Percentiles rank a stretch among this genome's conserved stretches.
phyloP scores from a whole-genome alignment of 2,113 vertebrate species.

The Myrmecobius fasciatus region DNA sequence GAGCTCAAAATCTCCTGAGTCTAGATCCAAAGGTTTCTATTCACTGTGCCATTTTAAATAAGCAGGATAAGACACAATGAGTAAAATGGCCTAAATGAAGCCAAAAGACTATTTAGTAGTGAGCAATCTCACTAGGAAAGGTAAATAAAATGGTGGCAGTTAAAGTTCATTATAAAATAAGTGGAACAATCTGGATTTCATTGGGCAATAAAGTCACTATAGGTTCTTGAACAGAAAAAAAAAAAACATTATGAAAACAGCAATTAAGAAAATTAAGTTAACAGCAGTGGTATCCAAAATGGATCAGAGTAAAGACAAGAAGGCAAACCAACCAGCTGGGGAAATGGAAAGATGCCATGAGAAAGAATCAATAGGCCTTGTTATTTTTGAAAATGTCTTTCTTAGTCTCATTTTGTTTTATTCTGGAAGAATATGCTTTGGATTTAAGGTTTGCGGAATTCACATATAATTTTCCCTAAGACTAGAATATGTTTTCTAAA shows the following conservation, averaged over 20 bases:
- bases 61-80: not conserved
- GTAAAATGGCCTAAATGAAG: not conserved
- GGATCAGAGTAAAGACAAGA: not conserved
- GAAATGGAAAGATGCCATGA: not conserved
- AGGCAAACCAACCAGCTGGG: not conserved
- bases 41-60: not conserved
- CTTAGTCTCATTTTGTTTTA: not conserved
- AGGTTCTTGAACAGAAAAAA: not conserved
- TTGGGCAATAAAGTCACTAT: not conserved
- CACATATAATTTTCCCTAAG: conserved; percentile 12
- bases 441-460: conserved; percentile 18
- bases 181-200: not conserved
- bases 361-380: not conserved
- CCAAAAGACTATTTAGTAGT: not conserved
- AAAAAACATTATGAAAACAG: not conserved
- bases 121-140: not conserved
- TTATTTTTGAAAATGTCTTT: not conserved
- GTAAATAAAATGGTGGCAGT: not conserved
- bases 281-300: not conserved
- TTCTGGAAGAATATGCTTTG: not conserved
- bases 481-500: conserved; percentile 37
- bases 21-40: not conserved
- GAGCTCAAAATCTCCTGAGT: not conserved
- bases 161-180: not conserved
- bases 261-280: not conserved